Conservation (phyloP, 2,113 vertebrate genomes). For the Platysteira castanea region DNA sequence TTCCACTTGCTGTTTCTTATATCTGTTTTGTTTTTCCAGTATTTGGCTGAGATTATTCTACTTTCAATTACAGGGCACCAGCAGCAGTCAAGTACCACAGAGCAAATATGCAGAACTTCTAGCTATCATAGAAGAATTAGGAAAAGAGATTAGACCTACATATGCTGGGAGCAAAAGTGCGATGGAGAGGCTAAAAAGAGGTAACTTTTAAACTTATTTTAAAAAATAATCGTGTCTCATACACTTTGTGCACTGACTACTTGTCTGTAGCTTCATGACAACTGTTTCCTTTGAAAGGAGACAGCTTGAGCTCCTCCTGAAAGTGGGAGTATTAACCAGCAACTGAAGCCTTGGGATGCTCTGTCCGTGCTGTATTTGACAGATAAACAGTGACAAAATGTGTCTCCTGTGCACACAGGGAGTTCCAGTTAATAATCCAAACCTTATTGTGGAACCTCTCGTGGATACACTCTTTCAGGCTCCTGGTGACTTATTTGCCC, state of each 20-base stretch:
- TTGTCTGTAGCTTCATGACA: background rate
- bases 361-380: background rate
- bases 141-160: conserved; percentile 96
- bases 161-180: conserved; percentile 98
- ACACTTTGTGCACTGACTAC: background rate
- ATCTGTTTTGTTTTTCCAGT: background rate
- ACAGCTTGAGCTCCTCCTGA: background rate
- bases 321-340: background rate
- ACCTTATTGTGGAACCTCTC: background rate
- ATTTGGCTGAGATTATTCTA: background rate
- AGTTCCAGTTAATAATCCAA: background rate
- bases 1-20: background rate
- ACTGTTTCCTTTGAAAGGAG: background rate
- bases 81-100: conserved; percentile 92
- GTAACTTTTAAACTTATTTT: conserved; percentile 52
- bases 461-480: background rate
- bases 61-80: conserved; percentile 77
- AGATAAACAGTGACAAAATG: background rate
- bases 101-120: conserved; percentile 98
- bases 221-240: accelerated
- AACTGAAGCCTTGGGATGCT: background rate
- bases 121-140: conserved; percentile 96
- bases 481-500: background rate
- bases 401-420: background rate
- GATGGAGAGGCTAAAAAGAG: conserved; percentile 97